Base-by-base conservation (phyloP, 2,888 invertebrate genomes). In the Thymelicus acteon region DNA sequence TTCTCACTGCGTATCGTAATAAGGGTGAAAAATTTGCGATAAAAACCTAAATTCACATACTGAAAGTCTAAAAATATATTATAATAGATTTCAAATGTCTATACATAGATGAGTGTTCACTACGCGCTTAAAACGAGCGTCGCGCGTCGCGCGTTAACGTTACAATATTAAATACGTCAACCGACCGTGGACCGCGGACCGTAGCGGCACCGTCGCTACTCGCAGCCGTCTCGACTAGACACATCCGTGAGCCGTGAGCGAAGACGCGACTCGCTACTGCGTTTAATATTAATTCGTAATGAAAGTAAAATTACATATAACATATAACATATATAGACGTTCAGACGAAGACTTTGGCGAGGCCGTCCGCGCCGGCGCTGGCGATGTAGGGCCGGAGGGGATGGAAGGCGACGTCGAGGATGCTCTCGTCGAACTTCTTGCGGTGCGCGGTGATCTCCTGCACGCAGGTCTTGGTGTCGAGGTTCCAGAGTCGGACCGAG, bases 401-500 rank as follows among this genome's bases (percentile, higher is more conserved):
- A 95, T 99, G 99, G 96, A 99, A 99, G 84, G 99, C 99, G 79
- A 99, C 99, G 91, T 99, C 98, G 87, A 98, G 96, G 94, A 99
- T 99, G 89, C 99, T 98, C 94, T 99, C 99, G 93, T 99, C 99
- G 94, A 99, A 99, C 95, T 99, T 99, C 95, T 99, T 99, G 84
- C 99, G 97, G 94, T 99, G 99, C 80, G 99, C 99, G 68, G 99
- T 99, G 88, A 99, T 99, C 94, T 99, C 99, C 93, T 99, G 99
- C 82, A 99, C 98, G 95, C 99, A 99, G 74, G 98, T 98, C 94
- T 99, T 98, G 94, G 98, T 98, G 95, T 99, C 99, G 87, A 99
- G 95, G 95, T 99, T 99, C 99, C 99, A 99, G 81, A 99, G 95
- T 81, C 99, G 96, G 89, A 99, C 98, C 82, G 99, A 99, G 94